Conservation (phyloP, 2,113 vertebrate species). For the Mormyrus lacerda region DNA sequence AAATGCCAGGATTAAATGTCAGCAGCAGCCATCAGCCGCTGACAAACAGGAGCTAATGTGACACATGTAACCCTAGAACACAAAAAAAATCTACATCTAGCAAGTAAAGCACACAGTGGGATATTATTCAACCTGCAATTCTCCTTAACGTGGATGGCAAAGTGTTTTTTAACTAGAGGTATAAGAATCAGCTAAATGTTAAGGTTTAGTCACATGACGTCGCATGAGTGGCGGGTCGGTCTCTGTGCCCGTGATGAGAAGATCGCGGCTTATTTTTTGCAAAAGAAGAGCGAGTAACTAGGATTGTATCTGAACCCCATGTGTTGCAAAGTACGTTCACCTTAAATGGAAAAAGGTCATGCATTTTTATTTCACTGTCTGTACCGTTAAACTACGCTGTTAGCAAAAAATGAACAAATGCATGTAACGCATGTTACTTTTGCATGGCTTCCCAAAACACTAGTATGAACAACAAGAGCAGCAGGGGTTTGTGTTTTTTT, state of each 20-base stretch:
- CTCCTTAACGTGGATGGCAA: not conserved
- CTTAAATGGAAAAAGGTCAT: not conserved
- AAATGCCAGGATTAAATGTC: slow-evolving; percentile 14
- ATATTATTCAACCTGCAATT: not conserved
- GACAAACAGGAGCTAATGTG: not conserved
- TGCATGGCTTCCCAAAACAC: not conserved
- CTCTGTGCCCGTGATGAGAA: too few species aligned
- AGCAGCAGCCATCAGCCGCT: not conserved
- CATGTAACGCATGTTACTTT: not conserved
- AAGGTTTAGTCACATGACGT: not conserved
- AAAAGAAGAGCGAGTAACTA: not conserved
- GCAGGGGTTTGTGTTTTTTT: not conserved
- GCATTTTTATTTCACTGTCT: not conserved
- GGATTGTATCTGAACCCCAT: not conserved
- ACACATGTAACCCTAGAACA: not conserved
- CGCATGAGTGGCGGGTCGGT: not conserved
- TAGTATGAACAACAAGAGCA: not conserved
- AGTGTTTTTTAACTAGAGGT: not conserved
- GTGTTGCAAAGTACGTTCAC: not conserved
- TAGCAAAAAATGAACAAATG: not conserved
- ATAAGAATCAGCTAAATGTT: not conserved
- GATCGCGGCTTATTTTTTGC: not conserved
- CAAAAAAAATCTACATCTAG: not conserved
- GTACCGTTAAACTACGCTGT: not conserved
- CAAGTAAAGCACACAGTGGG: not conserved